Conservation (phyloP, 2,888 invertebrate genomes). For the Heteromyza rotundicornis region DNA sequence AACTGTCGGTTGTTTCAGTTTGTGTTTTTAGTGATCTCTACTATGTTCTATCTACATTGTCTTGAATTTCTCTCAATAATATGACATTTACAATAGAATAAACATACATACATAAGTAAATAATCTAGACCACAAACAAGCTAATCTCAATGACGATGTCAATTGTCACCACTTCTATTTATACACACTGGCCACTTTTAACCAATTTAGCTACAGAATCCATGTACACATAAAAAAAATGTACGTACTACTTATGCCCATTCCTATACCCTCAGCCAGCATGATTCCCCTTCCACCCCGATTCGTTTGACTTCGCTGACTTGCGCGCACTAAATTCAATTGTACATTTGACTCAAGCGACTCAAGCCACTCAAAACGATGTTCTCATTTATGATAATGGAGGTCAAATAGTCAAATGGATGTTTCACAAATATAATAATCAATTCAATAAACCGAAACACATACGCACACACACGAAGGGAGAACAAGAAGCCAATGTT, state of each 20-base stretch:
- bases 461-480: slow-evolving; percentile 24
- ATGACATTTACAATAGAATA: too few species aligned
- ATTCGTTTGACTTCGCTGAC: background rate
- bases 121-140: slow-evolving; percentile 17
- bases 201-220: slow-evolving; percentile 33
- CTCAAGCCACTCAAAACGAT: background rate
- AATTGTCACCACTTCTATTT: slow-evolving; percentile 28
- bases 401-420: slow-evolving; percentile 59
- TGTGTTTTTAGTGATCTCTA: too few species aligned
- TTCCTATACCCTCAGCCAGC: background rate
- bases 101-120: background rate
- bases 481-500: too few species aligned
- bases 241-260: too few species aligned
- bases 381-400: slow-evolving; percentile 54
- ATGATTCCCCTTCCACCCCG: background rate
- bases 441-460: slow-evolving; percentile 44
- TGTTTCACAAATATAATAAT: slow-evolving; percentile 56
- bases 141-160: slow-evolving; percentile 29
- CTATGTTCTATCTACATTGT: too few species aligned
- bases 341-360: slow-evolving; percentile 47
- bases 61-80: too few species aligned
- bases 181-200: slow-evolving; percentile 37
- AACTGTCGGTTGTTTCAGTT: too few species aligned
- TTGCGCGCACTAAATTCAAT: slow-evolving; percentile 53
- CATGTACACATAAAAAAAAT: too few species aligned